phyloP scores from a whole-genome alignment of 2,113 vertebrate species.

The Cygnus atratus region DNA sequence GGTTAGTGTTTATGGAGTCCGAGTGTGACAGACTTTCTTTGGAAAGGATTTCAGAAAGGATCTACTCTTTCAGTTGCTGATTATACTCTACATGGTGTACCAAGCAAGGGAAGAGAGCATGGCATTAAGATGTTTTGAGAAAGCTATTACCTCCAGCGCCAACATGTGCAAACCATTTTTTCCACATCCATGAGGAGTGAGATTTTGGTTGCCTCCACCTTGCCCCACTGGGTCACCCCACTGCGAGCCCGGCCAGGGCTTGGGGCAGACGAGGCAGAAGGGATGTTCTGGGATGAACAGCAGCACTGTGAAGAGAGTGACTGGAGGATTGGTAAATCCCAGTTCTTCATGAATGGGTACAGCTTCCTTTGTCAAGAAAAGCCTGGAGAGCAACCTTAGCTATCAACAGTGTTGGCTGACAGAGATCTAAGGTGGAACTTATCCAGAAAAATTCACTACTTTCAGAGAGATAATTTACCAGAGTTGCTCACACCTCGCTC shows the following conservation, averaged over 20 bases:
- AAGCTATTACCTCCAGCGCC: not conserved
- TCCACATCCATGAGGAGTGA: not conserved
- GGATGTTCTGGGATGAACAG: not conserved
- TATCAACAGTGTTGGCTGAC: not conserved
- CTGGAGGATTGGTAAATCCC: not conserved
- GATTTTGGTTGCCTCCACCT: not conserved
- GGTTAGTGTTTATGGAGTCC: slow-evolving; percentile 3
- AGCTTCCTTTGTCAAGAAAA: not conserved
- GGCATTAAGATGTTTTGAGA: not conserved
- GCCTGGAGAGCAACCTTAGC: not conserved
- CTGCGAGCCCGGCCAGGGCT: not conserved
- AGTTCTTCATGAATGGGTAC: not conserved
- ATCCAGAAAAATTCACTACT: not conserved
- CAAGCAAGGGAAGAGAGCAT: not conserved
- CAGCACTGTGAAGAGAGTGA: not conserved
- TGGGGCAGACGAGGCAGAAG: not conserved
- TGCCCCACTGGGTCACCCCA: not conserved
- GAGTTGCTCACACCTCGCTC: not conserved
- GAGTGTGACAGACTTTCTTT: not conserved
- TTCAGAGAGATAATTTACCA: not conserved
- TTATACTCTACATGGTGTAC: not conserved
- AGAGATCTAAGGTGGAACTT: not conserved
- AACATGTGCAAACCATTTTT: not conserved
- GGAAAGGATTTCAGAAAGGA: not conserved
- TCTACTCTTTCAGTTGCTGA: not conserved